Conservation (phyloP, 2,888 invertebrate species). For the Clunio marinus region DNA sequence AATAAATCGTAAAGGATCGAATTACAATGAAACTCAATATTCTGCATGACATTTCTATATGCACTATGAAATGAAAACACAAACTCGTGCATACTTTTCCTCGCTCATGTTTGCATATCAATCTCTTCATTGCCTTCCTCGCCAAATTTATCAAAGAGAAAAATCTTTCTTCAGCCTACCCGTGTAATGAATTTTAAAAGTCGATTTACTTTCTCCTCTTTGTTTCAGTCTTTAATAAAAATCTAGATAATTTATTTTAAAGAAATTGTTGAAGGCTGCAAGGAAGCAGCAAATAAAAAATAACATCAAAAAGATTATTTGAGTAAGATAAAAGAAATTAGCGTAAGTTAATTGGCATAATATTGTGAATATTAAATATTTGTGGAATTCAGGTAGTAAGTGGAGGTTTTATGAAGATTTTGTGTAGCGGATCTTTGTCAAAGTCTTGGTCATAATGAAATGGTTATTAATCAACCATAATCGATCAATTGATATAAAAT, state of each 20-base stretch:
- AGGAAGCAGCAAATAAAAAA: not conserved
- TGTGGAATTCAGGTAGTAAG: slow-evolving; percentile 8
- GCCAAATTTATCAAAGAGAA: slow-evolving; percentile 21
- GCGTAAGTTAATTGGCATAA: slow-evolving; percentile 33
- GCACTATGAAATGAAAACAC: not conserved
- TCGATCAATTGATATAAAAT: not conserved
- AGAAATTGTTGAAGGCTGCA: not conserved
- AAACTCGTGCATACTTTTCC: not conserved
- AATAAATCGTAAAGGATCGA: too few relatives aligned
- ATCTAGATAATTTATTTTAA: not conserved
- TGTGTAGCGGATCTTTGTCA: not conserved
- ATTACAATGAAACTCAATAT: too few relatives aligned
- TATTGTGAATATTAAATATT: slow-evolving; percentile 22
- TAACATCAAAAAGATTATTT: slow-evolving; percentile 33
- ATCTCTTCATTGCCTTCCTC: not conserved
- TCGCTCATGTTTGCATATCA: too few relatives aligned
- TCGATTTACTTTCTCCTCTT: slow-evolving; percentile 10
- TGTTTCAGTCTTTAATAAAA: not conserved
- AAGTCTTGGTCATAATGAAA: not conserved
- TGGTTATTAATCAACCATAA: not conserved
- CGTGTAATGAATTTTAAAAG: not conserved
- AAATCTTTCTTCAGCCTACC: slow-evolving; percentile 8
- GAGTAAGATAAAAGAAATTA: slow-evolving; percentile 28
- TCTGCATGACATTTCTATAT: too few relatives aligned
- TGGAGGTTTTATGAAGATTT: not conserved